Evolutionary conservation across 2,113 vertebrate species (phyloP).

Genomic region (Phrynocephalus versicolor): DNA sequence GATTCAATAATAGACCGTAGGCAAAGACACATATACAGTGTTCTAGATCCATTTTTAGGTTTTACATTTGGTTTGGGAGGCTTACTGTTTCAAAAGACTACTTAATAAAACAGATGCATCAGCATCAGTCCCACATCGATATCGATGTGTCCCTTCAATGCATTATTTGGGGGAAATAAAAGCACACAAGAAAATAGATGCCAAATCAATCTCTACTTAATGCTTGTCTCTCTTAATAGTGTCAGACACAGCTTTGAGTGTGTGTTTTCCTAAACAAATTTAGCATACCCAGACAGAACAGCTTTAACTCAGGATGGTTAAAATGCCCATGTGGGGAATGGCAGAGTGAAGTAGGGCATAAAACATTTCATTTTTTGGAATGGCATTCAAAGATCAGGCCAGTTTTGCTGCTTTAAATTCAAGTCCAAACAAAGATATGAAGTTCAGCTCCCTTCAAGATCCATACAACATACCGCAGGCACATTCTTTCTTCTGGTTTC

Average conservation of each 20-base stretch:
- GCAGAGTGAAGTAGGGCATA: conserved; percentile 5
- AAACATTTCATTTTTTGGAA: conserved; percentile 17
- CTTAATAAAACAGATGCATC: not conserved
- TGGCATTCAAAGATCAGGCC: not conserved
- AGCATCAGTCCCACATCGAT: not conserved
- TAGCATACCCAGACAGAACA: not conserved
- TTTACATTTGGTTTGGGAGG: not conserved
- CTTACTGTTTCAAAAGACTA: not conserved
- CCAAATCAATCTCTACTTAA: conserved; percentile 1
- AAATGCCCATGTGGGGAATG: not conserved
- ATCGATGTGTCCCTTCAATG: not conserved
- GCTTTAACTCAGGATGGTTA: not conserved
- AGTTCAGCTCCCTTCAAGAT: conserved; percentile 27
- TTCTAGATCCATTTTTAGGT: not conserved
- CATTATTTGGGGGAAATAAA: not conserved
- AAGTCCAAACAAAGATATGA: conserved; percentile 12
- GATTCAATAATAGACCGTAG: not conserved
- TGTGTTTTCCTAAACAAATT: not conserved
- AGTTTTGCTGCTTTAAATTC: not conserved
- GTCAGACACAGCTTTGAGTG: not conserved
- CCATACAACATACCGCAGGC: not conserved
- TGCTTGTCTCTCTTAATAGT: not conserved
- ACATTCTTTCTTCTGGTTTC: not conserved
- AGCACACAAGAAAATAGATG: not conserved
- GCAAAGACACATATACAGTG: not conserved